Percentiles rank a stretch among this genome's conserved stretches.
Evolutionary conservation across 1,140 invertebrate species (phyloP).

Genomic region (Bombus difficillimus): DNA sequence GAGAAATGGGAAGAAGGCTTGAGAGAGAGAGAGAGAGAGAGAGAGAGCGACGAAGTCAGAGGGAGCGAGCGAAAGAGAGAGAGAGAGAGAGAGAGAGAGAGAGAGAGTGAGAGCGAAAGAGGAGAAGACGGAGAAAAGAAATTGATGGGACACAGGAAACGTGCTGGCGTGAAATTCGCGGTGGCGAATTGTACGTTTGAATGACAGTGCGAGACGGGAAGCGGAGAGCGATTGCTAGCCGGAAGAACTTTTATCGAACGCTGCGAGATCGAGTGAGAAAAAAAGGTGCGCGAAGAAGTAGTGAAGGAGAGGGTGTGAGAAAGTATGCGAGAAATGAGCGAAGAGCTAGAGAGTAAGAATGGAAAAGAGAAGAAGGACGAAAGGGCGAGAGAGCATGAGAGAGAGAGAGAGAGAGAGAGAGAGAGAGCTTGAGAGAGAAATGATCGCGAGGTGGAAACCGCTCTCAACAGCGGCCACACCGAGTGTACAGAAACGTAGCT

Average conservation of each 20-base stretch:
- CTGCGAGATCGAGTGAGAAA: slow-evolving; percentile 28
- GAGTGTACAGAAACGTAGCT: slow-evolving; percentile 69
- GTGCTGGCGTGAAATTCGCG: slow-evolving; percentile 54
- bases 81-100: slow-evolving; percentile 5
- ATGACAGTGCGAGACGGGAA: slow-evolving; percentile 51
- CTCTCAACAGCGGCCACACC: slow-evolving; percentile 51
- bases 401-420: slow-evolving; percentile 13
- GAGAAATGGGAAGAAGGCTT: not conserved
- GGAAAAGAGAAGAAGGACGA: not conserved
- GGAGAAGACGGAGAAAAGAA: slow-evolving; percentile 25
- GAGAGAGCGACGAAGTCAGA: slow-evolving; percentile 3
- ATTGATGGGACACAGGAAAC: slow-evolving; percentile 13
- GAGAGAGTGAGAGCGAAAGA: not conserved
- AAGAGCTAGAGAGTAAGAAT: not conserved
- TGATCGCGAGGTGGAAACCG: slow-evolving; percentile 42
- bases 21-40: not conserved
- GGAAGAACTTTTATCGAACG: slow-evolving; percentile 66
- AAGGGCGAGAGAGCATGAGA: not conserved
- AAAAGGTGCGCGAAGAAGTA: slow-evolving; percentile 10
- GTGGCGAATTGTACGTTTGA: slow-evolving; percentile 64
- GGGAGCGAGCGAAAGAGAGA: too few relatives aligned
- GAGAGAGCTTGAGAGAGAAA: slow-evolving; percentile 24
- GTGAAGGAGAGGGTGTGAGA: not conserved
- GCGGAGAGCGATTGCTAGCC: slow-evolving; percentile 48
- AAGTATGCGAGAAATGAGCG: slow-evolving; percentile 19